A percentile compares a stretch with the other conserved stretches of the same genome.
These are phyloP conservation scores for Lasioglossum pauxillum DNA, from an alignment of 2,888 invertebrate genomes.

Conservation along the genomic window DNA sequence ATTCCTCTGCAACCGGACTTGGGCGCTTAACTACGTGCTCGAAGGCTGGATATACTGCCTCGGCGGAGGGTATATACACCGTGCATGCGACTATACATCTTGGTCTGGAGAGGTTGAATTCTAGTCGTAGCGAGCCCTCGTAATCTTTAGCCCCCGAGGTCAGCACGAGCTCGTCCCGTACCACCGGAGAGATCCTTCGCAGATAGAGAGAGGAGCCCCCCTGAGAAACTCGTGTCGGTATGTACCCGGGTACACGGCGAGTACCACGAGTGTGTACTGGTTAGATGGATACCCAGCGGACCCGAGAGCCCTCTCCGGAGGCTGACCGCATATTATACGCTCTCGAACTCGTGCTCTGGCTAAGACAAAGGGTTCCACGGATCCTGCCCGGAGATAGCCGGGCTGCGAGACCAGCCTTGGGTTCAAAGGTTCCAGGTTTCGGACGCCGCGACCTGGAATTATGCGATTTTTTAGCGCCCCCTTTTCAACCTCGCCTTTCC, in stretches of 20 bases:
- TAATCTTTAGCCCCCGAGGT: constrained; percentile 82
- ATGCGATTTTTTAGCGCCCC: constrained; percentile 9
- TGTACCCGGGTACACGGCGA: constrained; percentile 42
- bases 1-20: constrained; percentile 67
- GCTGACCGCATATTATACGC: constrained; percentile 72
- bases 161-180: constrained; percentile 75
- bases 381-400: constrained; percentile 64
- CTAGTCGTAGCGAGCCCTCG: constrained; percentile 78
- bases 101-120: constrained; percentile 71
- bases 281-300: constrained; percentile 59
- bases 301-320: constrained; percentile 51
- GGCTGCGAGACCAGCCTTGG: constrained; percentile 23
- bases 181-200: constrained; percentile 71
- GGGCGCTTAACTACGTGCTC: constrained; percentile 54
- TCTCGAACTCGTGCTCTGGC: constrained; percentile 69
- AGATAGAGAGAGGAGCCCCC: constrained; percentile 74
- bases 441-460: constrained; percentile 23
- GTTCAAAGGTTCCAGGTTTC: constrained; percentile 50
- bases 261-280: constrained; percentile 56
- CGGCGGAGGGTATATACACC: constrained; percentile 13
- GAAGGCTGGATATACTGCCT: constrained; percentile 42
- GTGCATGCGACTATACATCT: constrained; percentile 56
- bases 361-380: constrained; percentile 73
- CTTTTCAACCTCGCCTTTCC: not conserved
- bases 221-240: constrained; percentile 73